phyloP scores from a whole-genome alignment of 2,888 invertebrate genomes.

The Agrilus cyanescens region DNA sequence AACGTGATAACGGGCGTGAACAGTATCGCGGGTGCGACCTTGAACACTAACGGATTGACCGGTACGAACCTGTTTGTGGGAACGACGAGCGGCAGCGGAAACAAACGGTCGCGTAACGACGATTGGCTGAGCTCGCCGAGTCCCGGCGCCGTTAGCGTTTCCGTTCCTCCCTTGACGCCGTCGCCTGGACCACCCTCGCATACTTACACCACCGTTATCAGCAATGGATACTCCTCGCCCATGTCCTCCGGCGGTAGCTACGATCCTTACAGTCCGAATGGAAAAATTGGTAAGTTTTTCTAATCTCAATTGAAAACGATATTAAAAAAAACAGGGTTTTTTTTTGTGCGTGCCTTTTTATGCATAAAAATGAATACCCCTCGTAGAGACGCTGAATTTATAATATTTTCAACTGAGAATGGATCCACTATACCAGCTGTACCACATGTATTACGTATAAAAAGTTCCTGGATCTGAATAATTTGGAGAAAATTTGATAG shows the following conservation, averaged over 20 bases:
- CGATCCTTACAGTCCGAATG: conserved; percentile 84
- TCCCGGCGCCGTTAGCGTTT: conserved; percentile 43
- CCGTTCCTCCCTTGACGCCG: conserved; percentile 52
- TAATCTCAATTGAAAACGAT: no score
- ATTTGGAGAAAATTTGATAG: neutral
- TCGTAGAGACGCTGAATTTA: neutral
- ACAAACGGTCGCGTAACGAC: conserved; percentile 35
- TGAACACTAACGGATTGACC: conserved; percentile 7
- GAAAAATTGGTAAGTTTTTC: conserved; percentile 66
- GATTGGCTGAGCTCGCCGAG: conserved; percentile 55
- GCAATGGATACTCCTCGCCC: conserved; percentile 76
- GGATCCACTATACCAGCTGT: neutral
- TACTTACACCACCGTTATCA: conserved; percentile 41
- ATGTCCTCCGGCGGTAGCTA: conserved; percentile 80
- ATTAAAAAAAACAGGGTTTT: neutral
- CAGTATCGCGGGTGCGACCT: conserved; percentile 4
- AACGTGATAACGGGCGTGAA: conserved; percentile 6
- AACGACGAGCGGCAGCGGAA: conserved; percentile 12
- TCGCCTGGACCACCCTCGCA: conserved; percentile 47
- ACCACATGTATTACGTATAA: neutral
- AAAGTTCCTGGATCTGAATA: neutral
- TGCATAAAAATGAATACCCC: no score
- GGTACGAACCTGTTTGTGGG: conserved; percentile 8
- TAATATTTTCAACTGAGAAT: neutral
- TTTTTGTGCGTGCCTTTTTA: neutral